A percentile compares a stretch with the other conserved stretches of the same genome.
Conservation (phyloP, 2,113 vertebrate genomes). For the Rhipidura dahli region DNA sequence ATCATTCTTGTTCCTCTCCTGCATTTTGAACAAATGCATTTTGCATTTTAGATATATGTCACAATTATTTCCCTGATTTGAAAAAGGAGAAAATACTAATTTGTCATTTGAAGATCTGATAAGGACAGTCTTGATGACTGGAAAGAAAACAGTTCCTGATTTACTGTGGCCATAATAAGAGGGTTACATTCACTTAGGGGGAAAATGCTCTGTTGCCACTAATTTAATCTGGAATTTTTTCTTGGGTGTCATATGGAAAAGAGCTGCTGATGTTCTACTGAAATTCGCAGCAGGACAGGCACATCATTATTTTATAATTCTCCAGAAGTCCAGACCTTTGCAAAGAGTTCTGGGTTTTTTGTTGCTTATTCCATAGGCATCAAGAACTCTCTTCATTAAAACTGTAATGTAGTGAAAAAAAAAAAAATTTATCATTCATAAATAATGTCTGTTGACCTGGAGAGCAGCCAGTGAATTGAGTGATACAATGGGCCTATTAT, state of each 20-base stretch:
- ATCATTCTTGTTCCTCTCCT: background rate
- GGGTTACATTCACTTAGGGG: background rate
- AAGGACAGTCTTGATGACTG: background rate
- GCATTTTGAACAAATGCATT: background rate
- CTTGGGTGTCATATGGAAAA: background rate
- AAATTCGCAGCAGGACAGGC: background rate
- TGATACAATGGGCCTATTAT: background rate
- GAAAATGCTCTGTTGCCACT: background rate
- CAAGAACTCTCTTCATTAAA: background rate
- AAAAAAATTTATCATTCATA: background rate
- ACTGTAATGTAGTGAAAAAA: background rate
- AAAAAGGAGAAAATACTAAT: background rate
- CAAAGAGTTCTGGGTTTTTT: background rate
- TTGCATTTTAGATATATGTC: background rate
- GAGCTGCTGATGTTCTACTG: background rate
- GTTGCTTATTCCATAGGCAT: background rate
- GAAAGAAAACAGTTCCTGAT: background rate
- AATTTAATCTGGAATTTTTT: background rate
- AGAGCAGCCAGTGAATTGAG: background rate
- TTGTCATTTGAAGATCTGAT: background rate
- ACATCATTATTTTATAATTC: background rate
- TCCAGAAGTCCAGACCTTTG: background rate
- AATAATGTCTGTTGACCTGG: background rate
- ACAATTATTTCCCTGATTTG: background rate
- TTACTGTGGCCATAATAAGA: background rate